Evolutionary conservation across 2,888 invertebrate genomes (phyloP).

Genomic region (Agonopterix alstromeriana): DNA sequence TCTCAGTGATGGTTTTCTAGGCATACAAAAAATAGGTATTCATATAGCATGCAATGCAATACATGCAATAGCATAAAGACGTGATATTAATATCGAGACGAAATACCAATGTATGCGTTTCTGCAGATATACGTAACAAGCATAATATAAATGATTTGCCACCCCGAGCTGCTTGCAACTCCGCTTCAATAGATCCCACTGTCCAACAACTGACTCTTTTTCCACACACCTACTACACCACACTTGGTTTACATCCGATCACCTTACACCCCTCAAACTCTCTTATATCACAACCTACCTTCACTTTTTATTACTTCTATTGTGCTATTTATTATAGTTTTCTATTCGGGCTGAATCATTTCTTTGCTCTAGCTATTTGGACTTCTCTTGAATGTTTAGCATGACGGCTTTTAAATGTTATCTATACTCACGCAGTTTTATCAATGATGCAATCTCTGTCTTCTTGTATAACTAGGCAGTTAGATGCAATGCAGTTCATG

Average conservation of each 20-base stretch:
- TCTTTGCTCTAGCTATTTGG: constrained; percentile 10
- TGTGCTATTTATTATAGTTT: constrained; percentile 19
- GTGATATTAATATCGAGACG: no score
- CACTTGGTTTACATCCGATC: constrained; percentile 19
- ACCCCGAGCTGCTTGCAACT: constrained; percentile 31
- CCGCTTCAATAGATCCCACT: constrained; percentile 22
- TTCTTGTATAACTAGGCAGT: constrained; percentile 10
- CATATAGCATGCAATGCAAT: no score
- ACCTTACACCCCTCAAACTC: constrained; percentile 18
- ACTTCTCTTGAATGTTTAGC: constrained; percentile 9
- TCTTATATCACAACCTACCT: constrained; percentile 4
- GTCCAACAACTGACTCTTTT: background rate
- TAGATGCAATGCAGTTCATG: constrained; percentile 9
- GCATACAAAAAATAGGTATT: no score
- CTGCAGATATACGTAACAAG: no score
- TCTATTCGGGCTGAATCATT: constrained; percentile 18
- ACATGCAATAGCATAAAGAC: no score
- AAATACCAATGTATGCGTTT: no score
- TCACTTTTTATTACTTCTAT: background rate
- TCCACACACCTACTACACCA: constrained; percentile 8
- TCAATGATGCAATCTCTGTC: constrained; percentile 6
- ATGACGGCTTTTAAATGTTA: constrained; percentile 13
- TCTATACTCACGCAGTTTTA: constrained; percentile 4
- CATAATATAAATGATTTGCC: constrained; percentile 26
- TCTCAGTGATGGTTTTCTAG: no score